Evolutionary conservation across 2,888 invertebrate species (phyloP).

Genomic region (Watsonalla binaria): DNA sequence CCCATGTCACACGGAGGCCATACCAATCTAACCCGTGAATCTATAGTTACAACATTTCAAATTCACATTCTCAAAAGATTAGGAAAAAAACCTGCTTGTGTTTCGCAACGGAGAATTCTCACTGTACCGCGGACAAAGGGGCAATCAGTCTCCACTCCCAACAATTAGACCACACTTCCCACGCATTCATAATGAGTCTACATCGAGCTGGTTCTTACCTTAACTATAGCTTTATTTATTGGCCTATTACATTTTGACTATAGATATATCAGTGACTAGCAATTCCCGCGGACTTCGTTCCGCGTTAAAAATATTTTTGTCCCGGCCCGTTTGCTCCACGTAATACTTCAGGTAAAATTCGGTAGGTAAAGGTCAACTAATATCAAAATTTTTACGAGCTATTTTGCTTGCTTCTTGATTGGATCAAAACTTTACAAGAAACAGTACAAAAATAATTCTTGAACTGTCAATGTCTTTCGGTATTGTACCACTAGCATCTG

Average conservation of each 20-base stretch:
- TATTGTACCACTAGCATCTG: too few relatives aligned
- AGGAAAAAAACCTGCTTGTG: neutral
- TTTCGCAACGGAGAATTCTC: constrained; percentile 17
- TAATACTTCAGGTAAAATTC: too few relatives aligned
- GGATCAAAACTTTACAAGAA: too few relatives aligned
- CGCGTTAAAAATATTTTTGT: too few relatives aligned
- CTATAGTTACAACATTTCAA: neutral
- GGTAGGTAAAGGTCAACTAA: too few relatives aligned
- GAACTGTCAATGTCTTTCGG: too few relatives aligned
- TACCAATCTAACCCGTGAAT: neutral
- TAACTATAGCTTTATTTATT: neutral
- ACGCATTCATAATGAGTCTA: constrained; percentile 3
- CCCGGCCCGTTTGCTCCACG: too few relatives aligned
- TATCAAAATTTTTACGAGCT: too few relatives aligned
- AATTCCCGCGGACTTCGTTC: neutral
- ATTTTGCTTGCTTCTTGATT: too few relatives aligned
- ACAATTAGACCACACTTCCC: constrained; percentile 27
- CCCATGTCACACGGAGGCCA: neutral
- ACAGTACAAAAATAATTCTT: too few relatives aligned
- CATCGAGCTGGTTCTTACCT: neutral
- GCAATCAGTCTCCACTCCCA: constrained; percentile 25
- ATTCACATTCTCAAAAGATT: neutral
- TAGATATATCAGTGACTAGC: neutral
- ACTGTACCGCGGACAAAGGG: constrained; percentile 14
- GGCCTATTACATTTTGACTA: neutral